Evolutionary conservation across 1,140 invertebrate genomes (phyloP), one percentile per base, ranked within the genome.

Genomic region (Dreissena polymorpha): DNA sequence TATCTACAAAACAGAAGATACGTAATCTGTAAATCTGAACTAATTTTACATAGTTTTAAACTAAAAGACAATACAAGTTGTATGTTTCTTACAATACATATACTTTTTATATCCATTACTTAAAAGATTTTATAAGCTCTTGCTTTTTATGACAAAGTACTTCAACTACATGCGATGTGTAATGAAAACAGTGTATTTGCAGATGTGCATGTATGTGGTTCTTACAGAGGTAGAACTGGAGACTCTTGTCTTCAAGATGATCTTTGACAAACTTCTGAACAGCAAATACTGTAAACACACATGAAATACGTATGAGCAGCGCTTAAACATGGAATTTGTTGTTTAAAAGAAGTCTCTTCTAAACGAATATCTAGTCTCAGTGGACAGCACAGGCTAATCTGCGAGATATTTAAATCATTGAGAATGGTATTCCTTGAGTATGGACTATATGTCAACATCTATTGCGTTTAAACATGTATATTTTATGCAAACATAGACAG

Each of bases 201-300:
- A 27, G 7, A 51, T 49, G 49, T 8, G 18, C n/a, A 13, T 49
- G 12, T 51, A 8, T 27, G 39, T 39, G 16, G 8, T 25, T 94
- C 95, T 95, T 94, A 96, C 96, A 97, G 27, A 97, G 93, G 89
- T 95, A 94, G 92, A 97, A 97, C 83, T 95, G 91, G 85, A 94
- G 90, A 53, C 94, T 90, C 16, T 94, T 92, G 90, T 95, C 91
- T 27, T 93, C 92, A 23, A 97, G 92, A 92, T 95, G 95, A 81
- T 93, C 92, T 90, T 94, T 95, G 2, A 97, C 94, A 93, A 97
- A 97, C 68, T 95, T 94, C 67, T 94, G 94, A 10, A 97, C 93
- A 79, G 94, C 93, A 86, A 93, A 91, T 16, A 97, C 93, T 25
- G 94, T 29, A 88, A 88, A 55, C 71, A 69, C 27, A 57, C 68